These are phyloP conservation scores for Yponomeuta malinellus DNA, from an alignment of 2,888 invertebrate species.

Conservation along the genomic window DNA sequence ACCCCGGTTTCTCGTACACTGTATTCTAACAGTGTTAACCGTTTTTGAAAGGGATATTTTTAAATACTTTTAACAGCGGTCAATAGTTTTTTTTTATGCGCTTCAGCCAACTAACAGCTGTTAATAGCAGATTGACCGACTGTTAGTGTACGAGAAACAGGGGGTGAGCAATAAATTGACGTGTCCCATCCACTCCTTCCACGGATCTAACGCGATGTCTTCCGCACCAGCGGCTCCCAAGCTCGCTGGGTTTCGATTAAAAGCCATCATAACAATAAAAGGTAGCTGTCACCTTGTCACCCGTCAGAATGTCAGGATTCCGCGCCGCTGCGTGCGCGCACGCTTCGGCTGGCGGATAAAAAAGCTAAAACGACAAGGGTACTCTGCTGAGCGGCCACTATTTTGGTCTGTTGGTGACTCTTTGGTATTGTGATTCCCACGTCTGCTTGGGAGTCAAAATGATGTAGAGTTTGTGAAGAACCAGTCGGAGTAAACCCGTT, in stretches of 20 bases:
- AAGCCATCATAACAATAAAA: conserved; percentile 23
- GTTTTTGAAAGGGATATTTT: too few relatives aligned
- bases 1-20: too few relatives aligned
- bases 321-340: conserved; percentile 38
- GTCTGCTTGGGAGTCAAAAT: neutral
- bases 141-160: too few relatives aligned
- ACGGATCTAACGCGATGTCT: neutral
- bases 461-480: too few relatives aligned
- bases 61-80: too few relatives aligned
- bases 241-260: conserved; percentile 14
- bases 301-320: conserved; percentile 27
- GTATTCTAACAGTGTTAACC: too few relatives aligned
- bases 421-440: neutral
- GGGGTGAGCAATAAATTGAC: too few relatives aligned
- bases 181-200: too few relatives aligned
- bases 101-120: too few relatives aligned
- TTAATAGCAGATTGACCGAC: too few relatives aligned
- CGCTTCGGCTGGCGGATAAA: conserved; percentile 2
- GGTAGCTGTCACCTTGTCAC: conserved; percentile 18
- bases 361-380: neutral
- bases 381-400: neutral
- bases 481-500: too few relatives aligned
- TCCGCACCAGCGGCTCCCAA: neutral
- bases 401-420: neutral
- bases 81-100: too few relatives aligned